phyloP scores from a whole-genome alignment of 2,888 invertebrate genomes.

The Tanypteryx hageni region DNA sequence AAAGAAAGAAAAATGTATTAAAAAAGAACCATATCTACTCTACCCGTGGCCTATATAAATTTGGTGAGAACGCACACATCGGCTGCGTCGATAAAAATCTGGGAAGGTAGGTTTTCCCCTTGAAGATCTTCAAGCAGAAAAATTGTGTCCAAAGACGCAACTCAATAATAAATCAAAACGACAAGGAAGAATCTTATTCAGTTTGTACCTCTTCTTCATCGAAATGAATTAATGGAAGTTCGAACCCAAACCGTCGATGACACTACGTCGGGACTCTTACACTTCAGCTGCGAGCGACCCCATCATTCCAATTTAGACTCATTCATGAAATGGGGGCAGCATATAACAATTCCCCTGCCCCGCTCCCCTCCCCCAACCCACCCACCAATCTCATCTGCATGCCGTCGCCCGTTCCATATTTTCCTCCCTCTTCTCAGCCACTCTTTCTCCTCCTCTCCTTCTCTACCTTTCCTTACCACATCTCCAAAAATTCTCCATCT shows the following conservation, averaged over 20 bases:
- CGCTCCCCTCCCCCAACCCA: background rate
- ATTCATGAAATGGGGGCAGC: background rate
- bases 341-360: background rate
- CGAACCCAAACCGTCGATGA: background rate
- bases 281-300: conserved; percentile 23
- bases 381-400: background rate
- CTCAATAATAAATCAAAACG: too few relatives aligned
- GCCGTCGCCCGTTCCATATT: too few relatives aligned
- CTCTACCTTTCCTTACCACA: background rate
- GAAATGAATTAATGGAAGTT: background rate
- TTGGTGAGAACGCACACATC: too few relatives aligned
- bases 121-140: too few relatives aligned
- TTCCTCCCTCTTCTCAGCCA: too few relatives aligned
- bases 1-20: too few relatives aligned
- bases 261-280: background rate
- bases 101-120: too few relatives aligned
- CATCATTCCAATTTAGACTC: conserved; percentile 59
- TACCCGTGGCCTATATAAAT: too few relatives aligned
- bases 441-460: background rate
- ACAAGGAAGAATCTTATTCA: background rate
- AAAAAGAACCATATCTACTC: too few relatives aligned
- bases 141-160: too few relatives aligned
- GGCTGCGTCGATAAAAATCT: too few relatives aligned
- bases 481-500: background rate
- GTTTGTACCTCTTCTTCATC: background rate